A percentile compares a stretch with the other conserved stretches of the same genome.
Conservation (phyloP, 2,113 vertebrate species). For the Cryptotis parvus region DNA sequence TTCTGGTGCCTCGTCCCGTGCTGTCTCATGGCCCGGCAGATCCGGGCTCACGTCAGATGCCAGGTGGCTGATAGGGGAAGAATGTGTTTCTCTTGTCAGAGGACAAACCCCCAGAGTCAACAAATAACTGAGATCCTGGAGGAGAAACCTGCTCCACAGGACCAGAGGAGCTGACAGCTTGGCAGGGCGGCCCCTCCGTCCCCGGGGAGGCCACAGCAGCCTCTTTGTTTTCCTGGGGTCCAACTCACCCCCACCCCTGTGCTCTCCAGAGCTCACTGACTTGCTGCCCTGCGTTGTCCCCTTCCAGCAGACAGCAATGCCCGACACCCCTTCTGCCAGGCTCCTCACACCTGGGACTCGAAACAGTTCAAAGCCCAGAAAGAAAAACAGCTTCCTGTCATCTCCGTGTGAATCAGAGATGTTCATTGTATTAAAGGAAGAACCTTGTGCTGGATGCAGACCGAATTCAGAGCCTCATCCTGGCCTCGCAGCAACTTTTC, state of each 20-base stretch:
- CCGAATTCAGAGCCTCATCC: neutral
- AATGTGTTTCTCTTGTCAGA: slow-evolving; percentile 29
- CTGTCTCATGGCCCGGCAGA: neutral
- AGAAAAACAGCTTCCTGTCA: neutral
- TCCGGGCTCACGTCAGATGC: slow-evolving; percentile 10
- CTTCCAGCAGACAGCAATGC: neutral
- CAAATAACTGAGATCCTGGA: slow-evolving; percentile 71
- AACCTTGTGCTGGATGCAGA: neutral
- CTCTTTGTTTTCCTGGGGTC: no score
- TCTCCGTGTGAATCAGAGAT: slow-evolving; percentile 9
- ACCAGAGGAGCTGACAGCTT: slow-evolving; percentile 21
- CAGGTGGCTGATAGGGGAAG: slow-evolving; percentile 54
- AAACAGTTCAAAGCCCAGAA: slow-evolving; percentile 27
- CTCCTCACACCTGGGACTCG: neutral
- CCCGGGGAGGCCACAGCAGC: no score
- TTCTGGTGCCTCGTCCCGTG: neutral
- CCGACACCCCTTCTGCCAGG: neutral
- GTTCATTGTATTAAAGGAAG: no score
- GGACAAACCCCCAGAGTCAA: slow-evolving; percentile 74
- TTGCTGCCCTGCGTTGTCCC: neutral
- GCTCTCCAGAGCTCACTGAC: neutral
- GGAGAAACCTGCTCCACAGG: slow-evolving; percentile 66
- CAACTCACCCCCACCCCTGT: no score
- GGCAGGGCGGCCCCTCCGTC: neutral
- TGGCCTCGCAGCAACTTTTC: neutral